These are phyloP conservation scores for Colletes gigas DNA, from an alignment of 1,140 invertebrate species.

Conservation along the genomic window DNA sequence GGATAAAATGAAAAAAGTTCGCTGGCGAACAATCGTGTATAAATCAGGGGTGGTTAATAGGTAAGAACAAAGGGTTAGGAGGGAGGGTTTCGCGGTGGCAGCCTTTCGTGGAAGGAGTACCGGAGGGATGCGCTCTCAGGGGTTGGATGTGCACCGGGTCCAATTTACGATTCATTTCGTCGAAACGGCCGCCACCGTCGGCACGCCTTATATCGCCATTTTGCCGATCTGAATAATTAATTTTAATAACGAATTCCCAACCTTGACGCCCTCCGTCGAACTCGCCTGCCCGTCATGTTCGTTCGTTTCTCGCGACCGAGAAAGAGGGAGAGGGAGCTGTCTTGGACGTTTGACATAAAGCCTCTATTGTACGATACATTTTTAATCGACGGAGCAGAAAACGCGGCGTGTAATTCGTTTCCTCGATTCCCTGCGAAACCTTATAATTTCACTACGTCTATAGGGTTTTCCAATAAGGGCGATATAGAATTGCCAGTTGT, in stretches of 20 bases:
- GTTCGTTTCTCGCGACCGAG: slow-evolving; percentile 11
- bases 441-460: no score
- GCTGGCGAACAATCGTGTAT: slow-evolving; percentile 73
- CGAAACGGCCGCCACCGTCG: slow-evolving; percentile 74
- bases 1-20: slow-evolving; percentile 77
- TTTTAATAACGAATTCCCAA: slow-evolving; percentile 79
- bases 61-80: slow-evolving; percentile 76
- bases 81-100: slow-evolving; percentile 42
- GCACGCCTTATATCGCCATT: slow-evolving; percentile 77
- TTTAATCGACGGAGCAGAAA: slow-evolving; percentile 57
- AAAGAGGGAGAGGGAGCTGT: slow-evolving; percentile 46
- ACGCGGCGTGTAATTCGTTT: slow-evolving; percentile 42
- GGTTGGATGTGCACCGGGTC: slow-evolving; percentile 72
- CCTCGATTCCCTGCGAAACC: slow-evolving; percentile 4
- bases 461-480: no score
- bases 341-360: slow-evolving; percentile 70
- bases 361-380: slow-evolving; percentile 70
- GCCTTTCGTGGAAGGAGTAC: slow-evolving; percentile 27
- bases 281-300: slow-evolving; percentile 33
- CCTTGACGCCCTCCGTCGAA: slow-evolving; percentile 58
- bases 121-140: slow-evolving; percentile 69
- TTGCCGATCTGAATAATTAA: slow-evolving; percentile 80
- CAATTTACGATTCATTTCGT: slow-evolving; percentile 80
- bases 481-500: no score
- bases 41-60: slow-evolving; percentile 77